These are phyloP conservation scores for Rhynchonycteris naso DNA, from an alignment of 2,797 vertebrate species.

Conservation along the genomic window DNA sequence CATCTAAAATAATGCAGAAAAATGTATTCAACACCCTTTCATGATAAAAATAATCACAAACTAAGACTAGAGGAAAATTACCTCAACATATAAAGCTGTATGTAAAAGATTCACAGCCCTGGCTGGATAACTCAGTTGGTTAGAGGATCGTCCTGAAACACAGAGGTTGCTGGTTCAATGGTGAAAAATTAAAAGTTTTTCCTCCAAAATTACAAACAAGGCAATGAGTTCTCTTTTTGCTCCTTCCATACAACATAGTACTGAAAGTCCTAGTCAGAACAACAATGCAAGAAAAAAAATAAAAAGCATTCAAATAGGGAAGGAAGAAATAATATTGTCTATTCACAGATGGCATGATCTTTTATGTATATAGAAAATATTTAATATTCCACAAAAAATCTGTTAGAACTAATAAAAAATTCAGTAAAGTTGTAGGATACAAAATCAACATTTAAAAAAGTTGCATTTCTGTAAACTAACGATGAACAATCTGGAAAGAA, in stretches of 20 bases:
- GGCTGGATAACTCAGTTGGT: too few relatives aligned
- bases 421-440: not conserved
- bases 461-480: not conserved
- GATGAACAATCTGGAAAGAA: not conserved
- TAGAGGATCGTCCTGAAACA: too few relatives aligned
- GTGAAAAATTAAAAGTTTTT: not conserved
- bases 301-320: not conserved
- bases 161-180: not conserved
- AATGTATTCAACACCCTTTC: not conserved
- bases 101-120: not conserved
- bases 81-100: not conserved
- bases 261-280: not conserved
- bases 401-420: not conserved
- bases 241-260: not conserved
- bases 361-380: not conserved
- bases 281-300: not conserved
- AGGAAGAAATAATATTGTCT: not conserved
- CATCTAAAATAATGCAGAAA: not conserved
- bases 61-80: not conserved
- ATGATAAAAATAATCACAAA: not conserved
- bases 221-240: not conserved
- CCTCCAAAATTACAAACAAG: not conserved
- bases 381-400: not conserved
- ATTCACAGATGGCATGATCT: not conserved
- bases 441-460: not conserved